A percentile compares a stretch with the other conserved stretches of the same genome.
phyloP scores from a whole-genome alignment of 1,140 invertebrate genomes.

The Hormaphis cornu region DNA sequence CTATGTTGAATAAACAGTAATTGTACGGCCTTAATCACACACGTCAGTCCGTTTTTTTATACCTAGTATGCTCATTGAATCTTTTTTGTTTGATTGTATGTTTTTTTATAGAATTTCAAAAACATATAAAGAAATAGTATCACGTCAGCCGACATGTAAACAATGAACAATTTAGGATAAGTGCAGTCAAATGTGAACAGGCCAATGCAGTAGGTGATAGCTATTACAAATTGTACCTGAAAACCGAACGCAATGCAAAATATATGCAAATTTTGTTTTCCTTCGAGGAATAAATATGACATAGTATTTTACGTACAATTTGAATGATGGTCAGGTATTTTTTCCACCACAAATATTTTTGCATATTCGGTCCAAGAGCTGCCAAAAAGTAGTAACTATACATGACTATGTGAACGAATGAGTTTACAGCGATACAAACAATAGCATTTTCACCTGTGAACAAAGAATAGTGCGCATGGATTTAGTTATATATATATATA shows the following conservation, averaged over 20 bases:
- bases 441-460: conserved; percentile 46
- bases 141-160: conserved; percentile 43
- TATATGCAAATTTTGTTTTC: too few relatives aligned
- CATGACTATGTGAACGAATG: conserved; percentile 64
- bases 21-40: too few relatives aligned
- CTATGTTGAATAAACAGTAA: too few relatives aligned
- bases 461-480: too few relatives aligned
- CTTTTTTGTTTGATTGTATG: conserved; percentile 39
- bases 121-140: conserved; percentile 40
- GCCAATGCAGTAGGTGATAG: conserved; percentile 37
- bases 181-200: conserved; percentile 39
- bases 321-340: conserved; percentile 68
- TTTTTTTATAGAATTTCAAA: conserved; percentile 43
- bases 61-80: not conserved
- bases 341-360: conserved; percentile 71
- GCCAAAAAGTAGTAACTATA: conserved; percentile 65
- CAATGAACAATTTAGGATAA: conserved; percentile 38
- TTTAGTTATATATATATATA: too few relatives aligned
- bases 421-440: conserved; percentile 51
- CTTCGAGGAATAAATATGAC: too few relatives aligned
- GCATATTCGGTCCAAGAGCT: conserved; percentile 56
- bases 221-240: conserved; percentile 39
- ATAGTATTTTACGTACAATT: conserved; percentile 47
- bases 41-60: too few relatives aligned
- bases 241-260: conserved; percentile 34